Conservation (phyloP, 2,113 vertebrate genomes). For the Grammomys dolichurus region DNA sequence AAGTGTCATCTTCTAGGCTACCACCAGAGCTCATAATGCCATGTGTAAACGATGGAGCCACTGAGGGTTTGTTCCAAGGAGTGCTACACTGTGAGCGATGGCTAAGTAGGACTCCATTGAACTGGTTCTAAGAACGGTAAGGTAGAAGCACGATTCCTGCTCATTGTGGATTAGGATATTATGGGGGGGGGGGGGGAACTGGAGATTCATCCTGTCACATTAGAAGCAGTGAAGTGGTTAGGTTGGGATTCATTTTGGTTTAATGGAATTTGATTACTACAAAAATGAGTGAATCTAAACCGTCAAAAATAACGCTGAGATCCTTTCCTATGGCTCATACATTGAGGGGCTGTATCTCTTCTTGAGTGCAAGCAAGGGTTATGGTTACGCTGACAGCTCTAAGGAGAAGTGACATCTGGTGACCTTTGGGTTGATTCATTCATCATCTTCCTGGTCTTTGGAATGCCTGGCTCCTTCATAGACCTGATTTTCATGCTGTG, state of each 20-base stretch:
- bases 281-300: neutral
- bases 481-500: neutral
- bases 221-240: neutral
- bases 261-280: neutral
- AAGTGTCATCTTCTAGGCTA: neutral
- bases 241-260: neutral
- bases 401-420: neutral
- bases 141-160: neutral
- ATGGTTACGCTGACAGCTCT: neutral
- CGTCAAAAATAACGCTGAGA: neutral
- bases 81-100: neutral
- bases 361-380: neutral
- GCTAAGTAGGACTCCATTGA: neutral
- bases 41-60: neutral
- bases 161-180: neutral
- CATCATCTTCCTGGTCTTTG: neutral
- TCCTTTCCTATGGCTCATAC: neutral
- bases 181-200: no score
- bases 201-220: neutral
- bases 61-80: neutral
- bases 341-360: neutral
- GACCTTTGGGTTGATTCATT: neutral
- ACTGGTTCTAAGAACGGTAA: neutral
- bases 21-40: neutral
- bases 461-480: neutral